These are phyloP conservation scores for Mus spretus DNA, from an alignment of 2,797 vertebrate species.

Conservation along the genomic window DNA sequence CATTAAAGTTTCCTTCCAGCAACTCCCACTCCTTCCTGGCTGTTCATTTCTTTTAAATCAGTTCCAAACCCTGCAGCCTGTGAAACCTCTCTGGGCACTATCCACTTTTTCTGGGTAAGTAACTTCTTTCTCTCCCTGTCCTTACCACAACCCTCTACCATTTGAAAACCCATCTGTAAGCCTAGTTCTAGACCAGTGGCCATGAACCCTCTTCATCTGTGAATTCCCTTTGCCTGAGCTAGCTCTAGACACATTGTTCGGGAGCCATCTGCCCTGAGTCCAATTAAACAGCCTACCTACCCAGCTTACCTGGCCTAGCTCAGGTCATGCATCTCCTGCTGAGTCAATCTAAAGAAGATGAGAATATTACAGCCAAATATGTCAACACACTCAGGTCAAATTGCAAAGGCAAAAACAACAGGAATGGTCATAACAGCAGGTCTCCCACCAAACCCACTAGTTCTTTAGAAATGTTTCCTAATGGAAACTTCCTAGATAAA, in stretches of 20 bases:
- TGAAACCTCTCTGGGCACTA: not conserved
- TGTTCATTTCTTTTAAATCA: not conserved
- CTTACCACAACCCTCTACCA: not conserved
- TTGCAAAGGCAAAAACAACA: not conserved
- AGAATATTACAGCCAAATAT: not conserved
- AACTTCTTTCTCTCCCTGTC: not conserved
- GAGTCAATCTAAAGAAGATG: not conserved
- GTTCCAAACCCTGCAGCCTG: not conserved
- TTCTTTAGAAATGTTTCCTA: not conserved
- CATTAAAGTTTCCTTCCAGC: not conserved
- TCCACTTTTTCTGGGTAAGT: not conserved
- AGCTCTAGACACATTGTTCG: not conserved
- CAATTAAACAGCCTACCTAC: not conserved
- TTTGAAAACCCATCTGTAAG: not conserved
- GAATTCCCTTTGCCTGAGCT: not conserved
- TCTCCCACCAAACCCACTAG: not conserved
- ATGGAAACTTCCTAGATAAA: not conserved
- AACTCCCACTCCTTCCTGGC: not conserved
- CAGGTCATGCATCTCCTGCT: not conserved
- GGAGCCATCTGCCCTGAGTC: not conserved
- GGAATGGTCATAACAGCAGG: not conserved
- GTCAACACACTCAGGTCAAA: not conserved
- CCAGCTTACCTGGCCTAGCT: not conserved
- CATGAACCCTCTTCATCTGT: not conserved
- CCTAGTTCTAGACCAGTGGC: not conserved